phyloP scores from a whole-genome alignment of 1,140 invertebrate genomes.

The Macrosteles quadrilineatus region DNA sequence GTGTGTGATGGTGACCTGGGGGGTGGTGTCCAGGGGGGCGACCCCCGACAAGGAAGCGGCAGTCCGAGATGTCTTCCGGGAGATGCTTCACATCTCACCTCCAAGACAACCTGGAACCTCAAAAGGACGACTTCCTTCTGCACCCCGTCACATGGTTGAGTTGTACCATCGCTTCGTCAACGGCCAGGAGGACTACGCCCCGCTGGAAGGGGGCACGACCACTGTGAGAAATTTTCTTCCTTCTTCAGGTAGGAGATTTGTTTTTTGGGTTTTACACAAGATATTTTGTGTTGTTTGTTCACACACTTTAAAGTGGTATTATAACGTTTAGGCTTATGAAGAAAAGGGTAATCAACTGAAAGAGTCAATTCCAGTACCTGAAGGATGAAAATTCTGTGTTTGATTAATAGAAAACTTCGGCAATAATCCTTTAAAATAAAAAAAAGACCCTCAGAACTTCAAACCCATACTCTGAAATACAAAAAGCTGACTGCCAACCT shows the following conservation, averaged over 20 bases:
- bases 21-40: neutral
- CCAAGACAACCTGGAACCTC: neutral
- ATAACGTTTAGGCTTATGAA: too few relatives aligned
- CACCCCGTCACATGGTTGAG: constrained; percentile 2
- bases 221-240: constrained; percentile 16
- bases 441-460: too few relatives aligned
- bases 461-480: too few relatives aligned
- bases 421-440: too few relatives aligned
- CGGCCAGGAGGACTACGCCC: neutral
- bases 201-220: neutral
- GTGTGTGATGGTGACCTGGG: neutral
- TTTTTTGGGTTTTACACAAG: too few relatives aligned
- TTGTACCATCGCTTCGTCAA: neutral
- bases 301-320: too few relatives aligned
- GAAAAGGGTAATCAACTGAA: too few relatives aligned
- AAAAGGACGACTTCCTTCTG: neutral
- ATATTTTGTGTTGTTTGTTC: too few relatives aligned
- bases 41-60: neutral
- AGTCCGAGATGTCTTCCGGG: constrained; percentile 3
- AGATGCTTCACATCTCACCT: constrained; percentile 2
- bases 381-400: too few relatives aligned
- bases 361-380: too few relatives aligned
- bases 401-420: too few relatives aligned
- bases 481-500: too few relatives aligned
- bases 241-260: neutral